phyloP scores from a whole-genome alignment of 2,797 vertebrate species.

The Chaetophractus vellerosus region DNA sequence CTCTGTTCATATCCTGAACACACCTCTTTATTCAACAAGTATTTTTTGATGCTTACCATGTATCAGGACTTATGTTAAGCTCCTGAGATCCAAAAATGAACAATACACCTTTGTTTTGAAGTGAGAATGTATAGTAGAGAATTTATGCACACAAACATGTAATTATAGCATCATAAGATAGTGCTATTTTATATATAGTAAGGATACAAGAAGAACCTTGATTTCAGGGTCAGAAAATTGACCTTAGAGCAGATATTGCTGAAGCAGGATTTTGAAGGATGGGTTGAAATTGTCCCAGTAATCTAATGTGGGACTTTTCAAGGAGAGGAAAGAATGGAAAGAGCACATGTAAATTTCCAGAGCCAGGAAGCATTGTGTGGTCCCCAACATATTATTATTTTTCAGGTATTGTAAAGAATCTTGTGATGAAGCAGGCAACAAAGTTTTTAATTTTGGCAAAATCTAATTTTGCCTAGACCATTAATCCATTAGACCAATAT shows the following conservation, averaged over 20 bases:
- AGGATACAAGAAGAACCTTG: background rate
- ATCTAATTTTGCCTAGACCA: background rate
- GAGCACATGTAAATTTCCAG: background rate
- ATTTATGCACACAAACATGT: background rate
- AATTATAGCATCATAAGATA: background rate
- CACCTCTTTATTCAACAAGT: background rate
- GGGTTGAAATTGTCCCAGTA: background rate
- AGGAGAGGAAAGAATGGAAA: background rate
- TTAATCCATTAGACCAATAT: background rate
- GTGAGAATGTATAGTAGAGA: background rate
- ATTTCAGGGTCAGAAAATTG: background rate
- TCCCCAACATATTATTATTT: background rate
- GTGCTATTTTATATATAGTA: background rate
- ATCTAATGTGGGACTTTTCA: background rate
- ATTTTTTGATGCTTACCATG: conserved; percentile 26
- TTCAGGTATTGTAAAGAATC: background rate
- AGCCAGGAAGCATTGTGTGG: background rate
- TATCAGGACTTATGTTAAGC: background rate
- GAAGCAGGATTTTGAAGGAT: background rate
- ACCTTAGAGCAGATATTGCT: background rate
- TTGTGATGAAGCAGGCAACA: background rate
- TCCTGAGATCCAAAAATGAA: background rate
- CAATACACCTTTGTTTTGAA: background rate
- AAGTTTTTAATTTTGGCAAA: conserved; percentile 54
- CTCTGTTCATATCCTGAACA: background rate